Percentiles rank a stretch among this genome's conserved stretches.
phyloP scores from a whole-genome alignment of 2,113 vertebrate species.

The Chloroceryle aenea region DNA sequence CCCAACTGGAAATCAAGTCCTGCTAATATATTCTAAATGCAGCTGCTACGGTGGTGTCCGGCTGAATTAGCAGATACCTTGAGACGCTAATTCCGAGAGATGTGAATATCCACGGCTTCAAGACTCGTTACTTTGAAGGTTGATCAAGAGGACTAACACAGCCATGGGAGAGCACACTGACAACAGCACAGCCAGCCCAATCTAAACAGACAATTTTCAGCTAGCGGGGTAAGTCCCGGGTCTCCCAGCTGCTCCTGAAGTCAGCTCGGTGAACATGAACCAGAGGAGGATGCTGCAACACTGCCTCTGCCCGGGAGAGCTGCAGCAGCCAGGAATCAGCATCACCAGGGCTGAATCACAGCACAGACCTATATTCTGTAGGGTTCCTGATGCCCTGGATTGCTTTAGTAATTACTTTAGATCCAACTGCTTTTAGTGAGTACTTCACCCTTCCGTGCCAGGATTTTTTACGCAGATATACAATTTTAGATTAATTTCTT shows the following conservation, averaged over 20 bases:
- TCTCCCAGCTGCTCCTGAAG: not conserved
- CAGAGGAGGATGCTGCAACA: not conserved
- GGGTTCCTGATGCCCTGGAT: not conserved
- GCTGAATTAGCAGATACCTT: not conserved
- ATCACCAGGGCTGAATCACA: not conserved
- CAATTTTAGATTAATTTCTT: conserved; percentile 67
- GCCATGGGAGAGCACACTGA: not conserved
- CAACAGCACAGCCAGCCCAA: not conserved
- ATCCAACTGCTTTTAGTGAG: conserved; percentile 15
- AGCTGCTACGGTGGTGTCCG: not conserved
- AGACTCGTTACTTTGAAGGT: not conserved
- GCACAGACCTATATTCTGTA: not conserved
- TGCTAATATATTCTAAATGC: not conserved
- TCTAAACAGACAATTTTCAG: not conserved
- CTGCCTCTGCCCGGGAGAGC: not conserved
- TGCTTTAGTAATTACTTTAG: conserved; percentile 60
- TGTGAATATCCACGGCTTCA: not conserved
- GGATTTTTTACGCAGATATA: conserved; percentile 52
- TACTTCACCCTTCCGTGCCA: conserved; percentile 40
- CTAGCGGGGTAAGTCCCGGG: not conserved
- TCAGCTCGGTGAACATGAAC: not conserved
- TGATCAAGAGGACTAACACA: not conserved
- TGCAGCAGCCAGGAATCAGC: not conserved
- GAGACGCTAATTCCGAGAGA: not conserved
- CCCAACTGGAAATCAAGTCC: not conserved